Percentiles rank a stretch among this genome's conserved stretches.
Conservation (phyloP, 2,113 vertebrate genomes). For the Salvator merianae region DNA sequence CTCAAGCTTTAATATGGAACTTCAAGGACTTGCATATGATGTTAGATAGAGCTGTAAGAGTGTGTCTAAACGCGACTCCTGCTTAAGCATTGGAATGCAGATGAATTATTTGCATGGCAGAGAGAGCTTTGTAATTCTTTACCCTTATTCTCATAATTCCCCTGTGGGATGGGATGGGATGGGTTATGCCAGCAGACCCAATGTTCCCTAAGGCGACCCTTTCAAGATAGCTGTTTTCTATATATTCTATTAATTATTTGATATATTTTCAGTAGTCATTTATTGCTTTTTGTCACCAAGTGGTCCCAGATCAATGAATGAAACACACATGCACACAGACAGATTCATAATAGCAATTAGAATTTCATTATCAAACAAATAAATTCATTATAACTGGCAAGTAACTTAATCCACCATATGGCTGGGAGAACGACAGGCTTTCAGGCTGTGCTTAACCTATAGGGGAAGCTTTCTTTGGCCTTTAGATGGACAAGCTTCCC, state of each 20-base stretch:
- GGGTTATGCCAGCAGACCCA: background rate
- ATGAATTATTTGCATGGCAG: background rate
- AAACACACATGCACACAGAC: background rate
- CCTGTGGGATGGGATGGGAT: background rate
- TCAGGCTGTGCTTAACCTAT: too few relatives aligned
- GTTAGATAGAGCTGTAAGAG: background rate
- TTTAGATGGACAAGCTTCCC: too few relatives aligned
- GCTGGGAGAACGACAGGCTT: too few relatives aligned
- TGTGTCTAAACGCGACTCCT: background rate
- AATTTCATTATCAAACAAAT: too few relatives aligned
- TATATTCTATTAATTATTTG: background rate
- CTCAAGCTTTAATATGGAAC: background rate
- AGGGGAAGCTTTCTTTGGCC: too few relatives aligned
- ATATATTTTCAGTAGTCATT: background rate
- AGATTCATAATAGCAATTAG: background rate
- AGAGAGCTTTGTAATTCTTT: background rate
- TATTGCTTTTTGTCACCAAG: background rate
- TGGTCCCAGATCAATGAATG: too few relatives aligned
- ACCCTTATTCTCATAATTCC: background rate
- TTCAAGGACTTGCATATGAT: background rate
- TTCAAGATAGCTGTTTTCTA: background rate
- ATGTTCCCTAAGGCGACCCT: background rate
- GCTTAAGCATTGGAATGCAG: too few relatives aligned
- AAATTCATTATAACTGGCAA: too few relatives aligned
- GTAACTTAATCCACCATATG: too few relatives aligned